Evolutionary conservation across 2,797 vertebrate species (phyloP), one percentile per base, ranked within the genome.

Genomic region (Tadarida brasiliensis): DNA sequence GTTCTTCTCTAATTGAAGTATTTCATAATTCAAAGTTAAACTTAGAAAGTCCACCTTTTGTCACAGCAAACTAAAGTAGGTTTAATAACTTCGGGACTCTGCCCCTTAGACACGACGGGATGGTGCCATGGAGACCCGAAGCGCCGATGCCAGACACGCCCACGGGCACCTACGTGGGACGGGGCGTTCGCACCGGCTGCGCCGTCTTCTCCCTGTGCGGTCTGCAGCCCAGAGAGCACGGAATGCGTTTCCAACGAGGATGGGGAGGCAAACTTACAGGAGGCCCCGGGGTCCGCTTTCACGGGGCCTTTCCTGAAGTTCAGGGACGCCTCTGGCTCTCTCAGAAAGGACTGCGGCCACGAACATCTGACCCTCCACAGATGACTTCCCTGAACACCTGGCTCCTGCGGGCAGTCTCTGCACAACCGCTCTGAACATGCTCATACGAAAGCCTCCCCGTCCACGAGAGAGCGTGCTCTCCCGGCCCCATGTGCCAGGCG

Each of bases 301-400:
- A 81, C 77, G 70, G 81, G 89, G 28, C 39, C 82, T 90, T 87
- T 77, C 5, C 3, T 80, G 90, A 78, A 77, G 94, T 81, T 81
- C 86, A 73, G 30, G 1, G 85, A 91, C 33, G 5, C 57, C 61
- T 94, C 90, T 95, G 96, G 81, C 89, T 57, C 61, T 89, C 86
- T 57, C 67, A 95, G 95, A 93, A 89, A 96, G 91, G 56, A 74
- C 76, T 63, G 85, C 80, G 94, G 95, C 87, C 11, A 94, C 70
- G 82, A 91, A 73, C 15, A 74, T 39, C 92, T 89, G 51, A 67
- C 35, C 28, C 47, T 96, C 65, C 61, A 67, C 73, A 86, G 87
- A 94, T 9, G 67, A 89, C 65, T 54, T 85, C 90, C 89, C 83
- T 86, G 54, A 90, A 74, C 33, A 95, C 56, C 19, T 1, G 2